Evolutionary conservation across 2,797 vertebrate species (phyloP), one percentile per base, ranked within the genome.

Genomic region (Cirrhinus molitorella): DNA sequence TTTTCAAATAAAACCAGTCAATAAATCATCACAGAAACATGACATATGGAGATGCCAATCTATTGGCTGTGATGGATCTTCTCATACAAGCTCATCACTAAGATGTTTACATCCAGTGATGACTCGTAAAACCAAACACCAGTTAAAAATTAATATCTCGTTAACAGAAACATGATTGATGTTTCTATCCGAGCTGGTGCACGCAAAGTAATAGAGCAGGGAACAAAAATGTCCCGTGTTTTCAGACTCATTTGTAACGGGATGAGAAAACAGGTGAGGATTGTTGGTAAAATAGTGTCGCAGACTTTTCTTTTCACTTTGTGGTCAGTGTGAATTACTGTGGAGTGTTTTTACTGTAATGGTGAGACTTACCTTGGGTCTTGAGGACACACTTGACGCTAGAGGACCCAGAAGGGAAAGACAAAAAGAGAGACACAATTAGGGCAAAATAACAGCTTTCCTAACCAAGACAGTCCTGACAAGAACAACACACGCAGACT

Each of bases 401-500:
- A 6, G 49, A 71, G 66, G 72, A 34, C 11, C 49, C 57, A 77
- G 65, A 25, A 70, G 59, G 25, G 25, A 76, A 51, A 81, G 67
- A 68, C 17, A 70, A 4, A 79, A 43, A 80, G 63, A 67, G 45
- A 85, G 67, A 85, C 31, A 85, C 51, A 68, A 67, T 85, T 83
- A 83, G 76, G 37, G 59, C 21, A 45, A 49, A 23, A 53, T 19
- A 53, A 57, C 23, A 45, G 55, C n/a, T 25, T 19, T 80, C 34
- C 14, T 34, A 65, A 68, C 49, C 3, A 57, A 51, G 68, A 75
- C 57, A 55, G 13, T 85, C 55, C 37, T 45, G 78, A 75, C 23
- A 53, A 70, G 21, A 85, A 72, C 49, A 67, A 76, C 72, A 84
- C 67, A 49, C 61, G 57, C 55, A 75, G 68, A 66, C 67, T 40